Conservation (phyloP, 2,113 vertebrate species). For the Bos indicus region DNA sequence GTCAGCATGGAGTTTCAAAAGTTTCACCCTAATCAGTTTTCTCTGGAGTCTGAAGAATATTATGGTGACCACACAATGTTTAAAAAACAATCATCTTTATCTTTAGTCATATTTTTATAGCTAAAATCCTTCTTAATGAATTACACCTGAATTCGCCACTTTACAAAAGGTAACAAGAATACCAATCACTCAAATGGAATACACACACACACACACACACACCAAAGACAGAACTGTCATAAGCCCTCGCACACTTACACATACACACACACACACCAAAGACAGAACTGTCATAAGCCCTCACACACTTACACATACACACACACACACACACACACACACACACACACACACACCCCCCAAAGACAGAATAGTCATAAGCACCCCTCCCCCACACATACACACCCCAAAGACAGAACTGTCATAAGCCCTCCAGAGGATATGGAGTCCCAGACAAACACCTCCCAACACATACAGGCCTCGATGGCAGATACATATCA, state of each 20-base stretch:
- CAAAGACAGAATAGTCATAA: too few species aligned
- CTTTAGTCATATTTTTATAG: background rate
- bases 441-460: background rate
- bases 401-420: background rate
- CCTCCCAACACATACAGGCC: background rate
- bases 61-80: background rate
- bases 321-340: background rate
- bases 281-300: too few species aligned
- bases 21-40: background rate
- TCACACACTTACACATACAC: background rate
- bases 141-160: background rate
- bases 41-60: background rate
- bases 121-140: background rate
- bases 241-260: background rate
- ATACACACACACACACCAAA: background rate
- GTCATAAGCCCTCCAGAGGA: background rate
- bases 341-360: too few species aligned
- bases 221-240: background rate
- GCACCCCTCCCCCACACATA: background rate
- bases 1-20: background rate
- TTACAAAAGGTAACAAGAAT: background rate
- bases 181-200: background rate
- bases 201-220: background rate
- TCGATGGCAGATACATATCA: background rate
- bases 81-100: background rate